Conservation (phyloP, 2,113 vertebrate species). For the Brienomyrus brachyistius region DNA sequence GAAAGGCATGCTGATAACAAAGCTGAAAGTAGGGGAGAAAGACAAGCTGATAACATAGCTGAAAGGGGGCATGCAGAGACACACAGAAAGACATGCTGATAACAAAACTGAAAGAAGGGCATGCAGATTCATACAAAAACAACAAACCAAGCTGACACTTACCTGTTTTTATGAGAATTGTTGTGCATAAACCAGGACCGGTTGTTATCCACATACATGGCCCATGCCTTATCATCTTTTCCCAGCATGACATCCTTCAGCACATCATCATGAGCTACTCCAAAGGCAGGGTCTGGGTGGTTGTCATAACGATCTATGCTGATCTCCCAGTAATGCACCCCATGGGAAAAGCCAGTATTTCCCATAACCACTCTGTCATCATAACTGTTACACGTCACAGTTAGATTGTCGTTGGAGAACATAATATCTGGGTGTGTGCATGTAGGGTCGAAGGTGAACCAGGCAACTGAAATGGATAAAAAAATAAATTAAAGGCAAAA, state of each 20-base stretch:
- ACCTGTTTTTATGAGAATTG: conserved; percentile 99
- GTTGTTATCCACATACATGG: conserved; percentile 99
- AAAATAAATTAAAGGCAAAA: background rate
- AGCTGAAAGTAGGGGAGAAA: background rate
- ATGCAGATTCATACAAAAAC: background rate
- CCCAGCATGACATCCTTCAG: conserved; percentile 97
- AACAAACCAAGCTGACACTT: conserved; percentile 10
- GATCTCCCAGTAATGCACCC: conserved; percentile 96
- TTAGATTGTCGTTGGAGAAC: conserved; percentile 97
- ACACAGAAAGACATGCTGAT: background rate
- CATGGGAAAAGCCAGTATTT: conserved; percentile 86
- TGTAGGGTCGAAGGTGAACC: conserved; percentile 88
- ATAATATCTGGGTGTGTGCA: conserved; percentile 94
- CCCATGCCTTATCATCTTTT: conserved; percentile 98
- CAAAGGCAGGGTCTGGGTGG: conserved; percentile 94
- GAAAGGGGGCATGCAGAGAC: background rate
- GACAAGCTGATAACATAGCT: background rate
- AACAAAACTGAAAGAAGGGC: background rate
- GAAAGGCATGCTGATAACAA: background rate
- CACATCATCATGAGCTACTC: conserved; percentile 80
- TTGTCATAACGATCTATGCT: conserved; percentile 94
- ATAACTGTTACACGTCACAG: conserved; percentile 94
- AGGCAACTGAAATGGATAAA: conserved; percentile 71
- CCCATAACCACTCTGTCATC: conserved; percentile 93
- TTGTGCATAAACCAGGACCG: conserved; percentile 99